Evolutionary conservation across 64 coral and sea anemone species (phyloP), one percentile per base, ranked within the genome.

Genomic region (Platygyra sinensis): DNA sequence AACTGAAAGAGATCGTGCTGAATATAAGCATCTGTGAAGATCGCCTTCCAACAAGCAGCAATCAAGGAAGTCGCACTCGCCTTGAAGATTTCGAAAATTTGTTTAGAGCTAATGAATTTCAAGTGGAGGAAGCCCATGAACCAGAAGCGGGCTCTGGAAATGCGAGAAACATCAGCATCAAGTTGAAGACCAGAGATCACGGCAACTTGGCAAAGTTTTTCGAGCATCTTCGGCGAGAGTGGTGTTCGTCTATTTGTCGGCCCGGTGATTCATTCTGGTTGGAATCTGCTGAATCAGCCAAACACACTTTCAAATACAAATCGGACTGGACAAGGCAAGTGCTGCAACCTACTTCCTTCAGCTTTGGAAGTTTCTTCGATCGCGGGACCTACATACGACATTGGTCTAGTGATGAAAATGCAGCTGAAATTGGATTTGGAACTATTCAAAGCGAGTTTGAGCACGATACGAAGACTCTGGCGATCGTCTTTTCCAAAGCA

Each of bases 321-420:
- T 82, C 32, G 24, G 73, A 83, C 20, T 82, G 32, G 12, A 10
- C 89, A 4, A 62, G 87, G 24, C 94, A 96, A 73, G 30, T 75
- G 16, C 39, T 96, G 49, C 79, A 78, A 36, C 77, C 74, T 5
- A 17, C 27, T 10, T 85, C 50, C 22, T 96, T 91, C 75, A 88
- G 94, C 42, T 62, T 96, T 69, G 94, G 94, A 72, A 96, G 72
- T 49, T 96, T 96, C 33, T 71, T 69, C 18, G 38, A 92, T 24
- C 90, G 86, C 6, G 94, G 94, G 1, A 92, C 86, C 3, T 96
- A 89, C 42, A 69, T 96, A 30, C n/a, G 69, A 28, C 94, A 96
- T 62, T 95, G 88, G 67, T 78, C n/a, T 17, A 84, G 90, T 18
- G 50, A 89, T 12, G 33, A 73, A n/a, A 72, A 96, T 67, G 8